Evolutionary conservation across 1,140 invertebrate species (phyloP).

Genomic region (Bicyclus anynana): DNA sequence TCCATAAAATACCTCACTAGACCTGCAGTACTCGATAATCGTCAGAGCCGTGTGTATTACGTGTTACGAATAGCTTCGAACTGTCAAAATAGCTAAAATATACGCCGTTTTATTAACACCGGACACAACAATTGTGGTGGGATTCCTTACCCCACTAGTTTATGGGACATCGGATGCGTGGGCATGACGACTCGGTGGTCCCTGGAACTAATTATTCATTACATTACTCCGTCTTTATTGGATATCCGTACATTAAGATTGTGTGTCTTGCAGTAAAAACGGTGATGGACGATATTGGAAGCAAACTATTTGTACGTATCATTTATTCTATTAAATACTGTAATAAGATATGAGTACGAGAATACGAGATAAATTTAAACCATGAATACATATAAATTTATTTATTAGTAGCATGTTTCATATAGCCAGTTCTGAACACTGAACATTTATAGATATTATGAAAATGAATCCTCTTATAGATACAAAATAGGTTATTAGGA

Average conservation of each 20-base stretch:
- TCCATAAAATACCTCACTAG: not conserved
- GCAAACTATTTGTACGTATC: not conserved
- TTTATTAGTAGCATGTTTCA: not conserved
- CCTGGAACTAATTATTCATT: slow-evolving; percentile 49
- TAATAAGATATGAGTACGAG: not conserved
- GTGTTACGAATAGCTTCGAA: slow-evolving; percentile 61
- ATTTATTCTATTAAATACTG: not conserved
- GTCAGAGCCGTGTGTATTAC: slow-evolving; percentile 34
- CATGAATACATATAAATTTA: not conserved
- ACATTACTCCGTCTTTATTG: slow-evolving; percentile 15
- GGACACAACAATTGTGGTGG: slow-evolving; percentile 68
- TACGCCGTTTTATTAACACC: slow-evolving; percentile 70
- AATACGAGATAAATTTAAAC: not conserved
- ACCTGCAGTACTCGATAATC: slow-evolving; percentile 8
- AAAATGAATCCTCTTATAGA: no score
- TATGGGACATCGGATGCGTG: slow-evolving; percentile 56
- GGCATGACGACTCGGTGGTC: slow-evolving; percentile 55
- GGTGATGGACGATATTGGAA: slow-evolving; percentile 3
- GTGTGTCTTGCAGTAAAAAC: slow-evolving; percentile 4
- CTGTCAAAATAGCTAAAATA: slow-evolving; percentile 75
- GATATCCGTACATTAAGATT: slow-evolving; percentile 5
- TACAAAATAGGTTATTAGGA: no score
- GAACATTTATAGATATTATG: no score
- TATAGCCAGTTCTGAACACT: no score
- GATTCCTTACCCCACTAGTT: slow-evolving; percentile 66